These are phyloP conservation scores for Trachops cirrhosus DNA, from an alignment of 2,797 vertebrate species.

Conservation along the genomic window DNA sequence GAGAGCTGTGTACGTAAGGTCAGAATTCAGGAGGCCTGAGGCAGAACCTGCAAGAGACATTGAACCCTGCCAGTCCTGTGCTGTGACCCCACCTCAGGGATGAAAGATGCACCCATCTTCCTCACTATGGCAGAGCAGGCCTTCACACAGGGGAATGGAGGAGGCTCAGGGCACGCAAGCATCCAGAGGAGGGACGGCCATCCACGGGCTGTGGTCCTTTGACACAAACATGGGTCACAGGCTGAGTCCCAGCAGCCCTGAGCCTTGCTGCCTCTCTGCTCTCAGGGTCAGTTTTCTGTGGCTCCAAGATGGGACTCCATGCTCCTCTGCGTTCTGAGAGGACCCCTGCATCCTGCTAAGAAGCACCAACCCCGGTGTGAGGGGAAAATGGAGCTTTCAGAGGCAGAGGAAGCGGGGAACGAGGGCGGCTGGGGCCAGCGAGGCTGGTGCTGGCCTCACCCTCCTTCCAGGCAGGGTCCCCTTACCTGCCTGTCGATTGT, in stretches of 20 bases:
- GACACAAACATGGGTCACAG: rapidly evolving
- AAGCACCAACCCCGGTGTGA: rapidly evolving
- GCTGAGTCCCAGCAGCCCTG: neutral
- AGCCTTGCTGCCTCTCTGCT: too few species aligned
- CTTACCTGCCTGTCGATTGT: rapidly evolving
- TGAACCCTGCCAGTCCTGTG: neutral
- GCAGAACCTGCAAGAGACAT: neutral
- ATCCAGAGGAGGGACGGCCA: neutral
- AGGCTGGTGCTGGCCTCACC: neutral
- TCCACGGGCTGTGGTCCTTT: neutral
- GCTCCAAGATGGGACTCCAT: neutral
- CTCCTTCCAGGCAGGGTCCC: neutral
- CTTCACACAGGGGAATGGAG: neutral
- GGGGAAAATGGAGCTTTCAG: neutral
- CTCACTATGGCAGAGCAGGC: neutral
- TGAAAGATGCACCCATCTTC: too few species aligned
- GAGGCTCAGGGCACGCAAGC: neutral
- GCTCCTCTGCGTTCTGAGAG: neutral
- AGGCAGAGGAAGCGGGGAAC: rapidly evolving
- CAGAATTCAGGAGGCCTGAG: neutral
- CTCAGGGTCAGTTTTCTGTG: neutral
- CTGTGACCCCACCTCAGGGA: neutral
- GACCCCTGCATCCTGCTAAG: neutral
- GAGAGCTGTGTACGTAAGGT: rapidly evolving
- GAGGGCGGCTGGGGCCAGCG: rapidly evolving